A percentile compares a stretch with the other conserved stretches of the same genome.
Conservation (phyloP, 2,888 invertebrate genomes). For the Congeria kusceri region DNA sequence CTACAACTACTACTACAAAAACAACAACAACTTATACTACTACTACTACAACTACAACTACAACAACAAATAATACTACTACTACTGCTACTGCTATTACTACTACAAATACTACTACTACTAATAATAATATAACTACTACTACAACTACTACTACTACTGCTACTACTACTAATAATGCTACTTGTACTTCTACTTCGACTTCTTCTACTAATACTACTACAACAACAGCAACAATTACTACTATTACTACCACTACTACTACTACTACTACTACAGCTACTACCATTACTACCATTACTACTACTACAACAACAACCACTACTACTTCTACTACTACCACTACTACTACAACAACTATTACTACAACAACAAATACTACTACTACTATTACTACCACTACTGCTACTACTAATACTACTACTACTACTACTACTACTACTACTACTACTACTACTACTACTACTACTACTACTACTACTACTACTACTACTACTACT, state of each 20-base stretch:
- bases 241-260: constrained; percentile 6
- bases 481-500: not conserved
- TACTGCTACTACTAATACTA: not conserved
- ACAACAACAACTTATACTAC: too few species aligned
- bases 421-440: not conserved
- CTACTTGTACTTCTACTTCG: not conserved
- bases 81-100: too few species aligned
- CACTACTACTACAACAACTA: not conserved
- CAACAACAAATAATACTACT: too few species aligned
- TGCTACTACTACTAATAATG: not conserved
- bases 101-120: too few species aligned
- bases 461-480: constrained; percentile 2
- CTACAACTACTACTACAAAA: too few species aligned
- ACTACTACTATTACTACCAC: not conserved
- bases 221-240: not conserved
- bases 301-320: not conserved
- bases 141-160: not conserved
- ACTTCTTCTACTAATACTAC: constrained; percentile 1
- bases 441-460: constrained; percentile 4
- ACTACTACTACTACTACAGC: constrained; percentile 1
- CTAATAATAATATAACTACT: too few species aligned
- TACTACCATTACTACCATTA: not conserved
- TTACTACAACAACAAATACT: not conserved
- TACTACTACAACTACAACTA: too few species aligned
- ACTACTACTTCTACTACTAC: not conserved